phyloP scores from a whole-genome alignment of 2,797 vertebrate species.

The Erithacus rubecula region DNA sequence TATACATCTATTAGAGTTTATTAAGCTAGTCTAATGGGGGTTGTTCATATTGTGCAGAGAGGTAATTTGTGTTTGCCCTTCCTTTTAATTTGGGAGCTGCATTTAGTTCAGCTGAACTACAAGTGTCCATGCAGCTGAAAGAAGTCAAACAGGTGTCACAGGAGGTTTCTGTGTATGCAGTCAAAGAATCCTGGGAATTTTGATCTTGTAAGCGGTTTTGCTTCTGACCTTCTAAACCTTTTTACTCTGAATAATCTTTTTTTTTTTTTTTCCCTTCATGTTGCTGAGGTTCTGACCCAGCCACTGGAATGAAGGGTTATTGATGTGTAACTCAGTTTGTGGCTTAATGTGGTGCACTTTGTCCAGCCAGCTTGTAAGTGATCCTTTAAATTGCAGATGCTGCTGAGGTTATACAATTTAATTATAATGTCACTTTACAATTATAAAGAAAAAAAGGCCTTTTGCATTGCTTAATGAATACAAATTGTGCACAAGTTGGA shows the following conservation, averaged over 20 bases:
- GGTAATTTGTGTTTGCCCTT: conserved; percentile 68
- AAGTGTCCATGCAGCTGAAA: background rate
- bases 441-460: conserved; percentile 73
- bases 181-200: conserved; percentile 15
- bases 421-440: conserved; percentile 78
- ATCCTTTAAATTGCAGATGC: conserved; percentile 73
- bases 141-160: conserved; percentile 60
- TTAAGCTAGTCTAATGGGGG: conserved; percentile 76
- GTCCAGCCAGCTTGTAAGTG: conserved; percentile 71
- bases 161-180: conserved; percentile 8
- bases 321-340: conserved; percentile 64
- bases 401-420: conserved; percentile 73
- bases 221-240: conserved; percentile 55
- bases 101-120: conserved; percentile 26
- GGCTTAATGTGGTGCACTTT: conserved; percentile 69
- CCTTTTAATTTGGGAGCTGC: conserved; percentile 48
- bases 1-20: conserved; percentile 78
- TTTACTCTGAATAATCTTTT: conserved; percentile 30
- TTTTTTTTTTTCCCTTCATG: background rate
- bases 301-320: conserved; percentile 56
- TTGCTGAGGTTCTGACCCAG: conserved; percentile 63
- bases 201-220: conserved; percentile 35
- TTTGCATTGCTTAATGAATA: conserved; percentile 76
- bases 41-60: conserved; percentile 59
- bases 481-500: conserved; percentile 70